Evolutionary conservation across 2,888 invertebrate species (phyloP).

Genomic region (Trichogramma evanescens): DNA sequence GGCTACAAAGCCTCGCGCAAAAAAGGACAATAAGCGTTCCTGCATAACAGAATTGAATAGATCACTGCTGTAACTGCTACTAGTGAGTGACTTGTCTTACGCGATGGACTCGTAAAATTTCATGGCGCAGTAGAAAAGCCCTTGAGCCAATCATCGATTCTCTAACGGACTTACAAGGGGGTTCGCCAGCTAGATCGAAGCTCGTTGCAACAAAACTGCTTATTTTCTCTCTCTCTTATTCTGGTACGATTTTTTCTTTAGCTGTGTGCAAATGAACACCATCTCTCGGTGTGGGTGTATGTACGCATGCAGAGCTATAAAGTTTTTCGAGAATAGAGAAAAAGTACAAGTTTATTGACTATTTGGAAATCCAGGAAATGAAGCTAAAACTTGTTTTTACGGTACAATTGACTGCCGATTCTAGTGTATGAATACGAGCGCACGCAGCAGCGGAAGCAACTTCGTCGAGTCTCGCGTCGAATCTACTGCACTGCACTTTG

Average conservation of each 20-base stretch:
- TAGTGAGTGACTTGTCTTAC: constrained; percentile 4
- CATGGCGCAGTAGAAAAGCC: constrained; percentile 22
- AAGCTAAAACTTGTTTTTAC: constrained; percentile 9
- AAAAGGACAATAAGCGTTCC: constrained; percentile 10
- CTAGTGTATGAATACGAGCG: not conserved
- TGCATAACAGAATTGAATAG: constrained; percentile 8
- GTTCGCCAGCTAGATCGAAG: too few relatives aligned
- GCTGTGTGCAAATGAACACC: constrained; percentile 14
- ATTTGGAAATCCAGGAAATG: constrained; percentile 6
- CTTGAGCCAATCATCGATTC: constrained; percentile 23
- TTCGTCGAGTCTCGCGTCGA: too few relatives aligned
- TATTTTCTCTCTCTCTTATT: not conserved
- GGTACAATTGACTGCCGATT: constrained; percentile 2
- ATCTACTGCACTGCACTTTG: too few relatives aligned
- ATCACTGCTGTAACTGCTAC: not conserved
- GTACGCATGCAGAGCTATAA: constrained; percentile 2
- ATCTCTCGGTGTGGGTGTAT: not conserved
- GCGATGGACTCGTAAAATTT: constrained; percentile 21
- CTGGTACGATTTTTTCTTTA: constrained; percentile 2
- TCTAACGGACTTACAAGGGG: constrained; percentile 7
- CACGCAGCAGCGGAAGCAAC: too few relatives aligned
- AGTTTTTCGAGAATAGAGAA: constrained; percentile 7
- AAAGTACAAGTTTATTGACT: constrained; percentile 8
- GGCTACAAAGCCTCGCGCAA: not conserved
- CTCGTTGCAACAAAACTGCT: not conserved